phyloP scores from a whole-genome alignment of 2,888 invertebrate species.

The Linyphia triangularis region DNA sequence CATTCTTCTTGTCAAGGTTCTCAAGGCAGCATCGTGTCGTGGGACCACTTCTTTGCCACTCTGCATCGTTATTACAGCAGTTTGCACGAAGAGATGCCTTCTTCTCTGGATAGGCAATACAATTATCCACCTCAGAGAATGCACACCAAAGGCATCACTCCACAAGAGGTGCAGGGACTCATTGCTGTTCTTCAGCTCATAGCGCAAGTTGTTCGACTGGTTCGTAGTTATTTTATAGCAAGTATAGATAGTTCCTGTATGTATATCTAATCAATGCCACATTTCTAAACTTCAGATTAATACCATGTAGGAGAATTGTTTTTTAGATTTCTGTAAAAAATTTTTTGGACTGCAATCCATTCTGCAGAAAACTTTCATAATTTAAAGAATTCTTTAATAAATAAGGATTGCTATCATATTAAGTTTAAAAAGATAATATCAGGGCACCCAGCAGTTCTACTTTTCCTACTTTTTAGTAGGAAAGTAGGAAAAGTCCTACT shows the following conservation, averaged over 20 bases:
- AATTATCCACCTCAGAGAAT: conserved; percentile 78
- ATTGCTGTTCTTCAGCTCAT: conserved; percentile 89
- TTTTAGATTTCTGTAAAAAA: too few species aligned
- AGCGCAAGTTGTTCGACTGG: conserved; percentile 84
- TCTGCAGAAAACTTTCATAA: too few species aligned
- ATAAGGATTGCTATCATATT: too few species aligned
- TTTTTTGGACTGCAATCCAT: too few species aligned
- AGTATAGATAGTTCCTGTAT: background rate
- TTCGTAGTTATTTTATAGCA: conserved; percentile 18
- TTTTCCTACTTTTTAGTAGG: too few species aligned
- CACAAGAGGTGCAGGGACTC: conserved; percentile 91
- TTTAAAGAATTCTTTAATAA: too few species aligned
- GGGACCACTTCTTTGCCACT: conserved; percentile 92
- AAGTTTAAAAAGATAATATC: too few species aligned
- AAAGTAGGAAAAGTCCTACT: too few species aligned
- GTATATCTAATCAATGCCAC: too few species aligned
- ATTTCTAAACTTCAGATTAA: background rate
- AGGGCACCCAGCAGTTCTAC: too few species aligned
- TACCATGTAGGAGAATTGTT: too few species aligned
- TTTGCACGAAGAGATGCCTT: conserved; percentile 82
- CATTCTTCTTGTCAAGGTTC: too few species aligned
- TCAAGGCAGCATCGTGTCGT: conserved; percentile 83
- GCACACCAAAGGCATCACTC: conserved; percentile 84
- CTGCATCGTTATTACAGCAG: conserved; percentile 83
- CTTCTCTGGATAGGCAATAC: conserved; percentile 83